Base-by-base conservation (phyloP, 2,888 invertebrate genomes). In the Amphipoea oculea region DNA sequence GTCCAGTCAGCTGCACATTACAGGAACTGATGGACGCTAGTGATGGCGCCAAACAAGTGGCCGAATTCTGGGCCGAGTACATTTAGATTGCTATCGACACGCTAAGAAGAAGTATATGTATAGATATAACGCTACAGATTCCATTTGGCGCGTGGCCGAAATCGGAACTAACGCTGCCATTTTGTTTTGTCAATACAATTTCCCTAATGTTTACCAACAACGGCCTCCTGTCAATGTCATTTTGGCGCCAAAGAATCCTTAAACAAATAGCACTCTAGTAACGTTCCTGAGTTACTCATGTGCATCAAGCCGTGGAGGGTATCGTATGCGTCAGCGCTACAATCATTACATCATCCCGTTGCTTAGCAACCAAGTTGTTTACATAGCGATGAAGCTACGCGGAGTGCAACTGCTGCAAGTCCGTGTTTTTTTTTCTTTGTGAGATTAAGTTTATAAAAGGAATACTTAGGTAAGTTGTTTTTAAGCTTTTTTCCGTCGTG, bases 341-440 rank as follows among this genome's bases (percentile, higher is more conserved):
- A 23, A 36, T 40, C 0, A 7, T 68, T 57, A 36, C 71, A 42
- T 65, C 67, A 83, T 12, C 14, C 9, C 29, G 82, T 83, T 69
- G 82, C 82, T 45, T 83, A 73, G 83, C 78, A 82, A 83, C 70
- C 0, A 0, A 20, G 0, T 40, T 83, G 69, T 83, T 82, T 78
- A 73, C 60, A 29, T 48, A 20, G 14, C 14, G 14, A 54, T 54
- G 78, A 82, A 29, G 82, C 71, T 14, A 54, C 7, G n/a, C 54
- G 23, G 4, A 40, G n/a, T 63, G 69, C 65, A 74, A 62, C 60
- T 45, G 65, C 20, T 82, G 51, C 23, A 60, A n/a, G 63, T 36
- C 36, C 2, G 36, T 45, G 42, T 63, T 51, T 67, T 4, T 57
- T 23, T n/a, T 14, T 42, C 6, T 29, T 1, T 20, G 17, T 23